Evolutionary conservation across 1,140 invertebrate species (phyloP).

Genomic region (Pteromalus puparum): DNA sequence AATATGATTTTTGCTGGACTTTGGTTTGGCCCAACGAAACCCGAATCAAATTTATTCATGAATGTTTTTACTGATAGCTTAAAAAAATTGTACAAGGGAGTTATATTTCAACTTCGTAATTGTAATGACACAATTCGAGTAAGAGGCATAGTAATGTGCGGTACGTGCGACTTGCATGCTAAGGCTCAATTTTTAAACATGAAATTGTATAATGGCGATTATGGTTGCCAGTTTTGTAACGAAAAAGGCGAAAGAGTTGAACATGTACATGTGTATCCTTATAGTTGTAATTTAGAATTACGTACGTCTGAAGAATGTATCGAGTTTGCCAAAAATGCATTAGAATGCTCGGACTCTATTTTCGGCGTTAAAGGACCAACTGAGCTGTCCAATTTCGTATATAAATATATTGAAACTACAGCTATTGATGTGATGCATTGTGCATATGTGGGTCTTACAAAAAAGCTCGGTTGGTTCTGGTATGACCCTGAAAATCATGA

Average conservation of each 20-base stretch:
- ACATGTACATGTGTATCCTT: slow-evolving; percentile 28
- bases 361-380: slow-evolving; percentile 41
- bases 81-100: background rate
- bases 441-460: slow-evolving; percentile 42
- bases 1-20: background rate
- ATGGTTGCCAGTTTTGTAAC: slow-evolving; percentile 36
- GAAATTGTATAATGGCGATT: slow-evolving; percentile 34
- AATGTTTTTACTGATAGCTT: slow-evolving; percentile 1
- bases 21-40: slow-evolving; percentile 27
- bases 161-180: slow-evolving; percentile 38
- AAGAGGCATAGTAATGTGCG: slow-evolving; percentile 23
- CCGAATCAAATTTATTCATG: slow-evolving; percentile 3
- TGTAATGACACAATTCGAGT: background rate
- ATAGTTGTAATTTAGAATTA: slow-evolving; percentile 18
- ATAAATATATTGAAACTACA: slow-evolving; percentile 47
- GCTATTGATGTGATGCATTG: slow-evolving; percentile 53
- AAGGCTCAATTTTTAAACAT: slow-evolving; percentile 42
- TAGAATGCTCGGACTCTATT: background rate
- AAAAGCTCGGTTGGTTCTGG: slow-evolving; percentile 31
- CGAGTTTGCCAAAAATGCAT: background rate
- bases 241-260: slow-evolving; percentile 1
- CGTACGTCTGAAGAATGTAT: slow-evolving; percentile 48
- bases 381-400: slow-evolving; percentile 28
- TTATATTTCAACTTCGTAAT: background rate
- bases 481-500: slow-evolving; percentile 34